These are phyloP conservation scores for Zoanthus solanderi DNA, from an alignment of 92 coral and sea anemone species.

Conservation along the genomic window DNA sequence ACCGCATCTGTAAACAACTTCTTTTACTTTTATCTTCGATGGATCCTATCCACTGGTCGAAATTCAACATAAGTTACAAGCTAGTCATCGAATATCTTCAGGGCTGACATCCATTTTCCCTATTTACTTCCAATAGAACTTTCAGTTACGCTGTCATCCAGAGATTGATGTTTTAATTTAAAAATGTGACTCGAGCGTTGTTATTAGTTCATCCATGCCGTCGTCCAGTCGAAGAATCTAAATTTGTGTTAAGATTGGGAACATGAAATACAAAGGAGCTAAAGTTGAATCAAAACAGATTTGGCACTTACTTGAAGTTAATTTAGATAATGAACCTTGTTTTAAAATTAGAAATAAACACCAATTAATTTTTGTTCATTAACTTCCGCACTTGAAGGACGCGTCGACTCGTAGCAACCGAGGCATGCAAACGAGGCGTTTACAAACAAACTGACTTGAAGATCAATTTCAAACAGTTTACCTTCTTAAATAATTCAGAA, in stretches of 20 bases:
- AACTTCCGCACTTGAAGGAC: slow-evolving; percentile 5
- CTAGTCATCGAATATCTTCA: too few species aligned
- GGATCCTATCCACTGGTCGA: neutral
- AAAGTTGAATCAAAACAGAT: neutral
- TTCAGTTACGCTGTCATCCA: too few species aligned
- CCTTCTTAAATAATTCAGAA: neutral
- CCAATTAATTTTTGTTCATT: neutral
- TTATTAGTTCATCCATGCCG: neutral
- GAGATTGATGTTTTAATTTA: too few species aligned
- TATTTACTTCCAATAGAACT: too few species aligned
- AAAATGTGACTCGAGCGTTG: too few species aligned
- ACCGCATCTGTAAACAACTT: neutral
- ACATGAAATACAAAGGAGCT: neutral
- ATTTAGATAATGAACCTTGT: neutral
- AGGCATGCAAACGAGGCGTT: slow-evolving; percentile 15
- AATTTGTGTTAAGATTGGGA: neutral
- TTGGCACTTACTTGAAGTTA: neutral
- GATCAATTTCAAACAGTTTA: neutral
- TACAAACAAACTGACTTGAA: neutral
- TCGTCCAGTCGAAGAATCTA: neutral
- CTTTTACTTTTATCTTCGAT: neutral
- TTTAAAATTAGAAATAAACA: neutral
- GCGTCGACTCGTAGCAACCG: neutral
- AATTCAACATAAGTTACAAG: too few species aligned
- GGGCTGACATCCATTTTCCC: too few species aligned